Base-by-base conservation (phyloP, 2,888 invertebrate species). In the Monochamus alternatus region DNA sequence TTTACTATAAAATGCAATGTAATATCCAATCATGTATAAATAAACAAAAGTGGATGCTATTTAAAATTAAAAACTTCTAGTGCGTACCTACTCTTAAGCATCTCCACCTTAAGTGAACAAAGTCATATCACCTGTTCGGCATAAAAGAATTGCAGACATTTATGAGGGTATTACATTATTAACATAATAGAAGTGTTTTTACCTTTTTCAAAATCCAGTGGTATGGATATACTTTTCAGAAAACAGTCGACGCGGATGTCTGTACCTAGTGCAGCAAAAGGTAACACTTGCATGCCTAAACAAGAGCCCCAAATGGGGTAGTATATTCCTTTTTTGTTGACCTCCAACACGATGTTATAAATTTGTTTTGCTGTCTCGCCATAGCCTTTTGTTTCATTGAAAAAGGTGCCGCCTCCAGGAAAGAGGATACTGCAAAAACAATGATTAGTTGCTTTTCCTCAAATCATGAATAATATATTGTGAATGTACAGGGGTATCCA, bases 231-330 rank as follows among this genome's bases (percentile, higher is more conserved):
- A 69, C 91, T 90, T 5, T 86, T 82, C 0, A 94, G 92, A 47
- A 90, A 88, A 84, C 96, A 96, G 38, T 86, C 80, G 2, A 89
- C 89, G 74, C 96, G 90, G 67, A 93, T 91, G 74, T 95, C 93
- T 30, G 87, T 87, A 3, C 68, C 70, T 2, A 92, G 89, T 32
- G 91, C 92, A 2, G 94, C 88, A 76, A 93, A 93, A 9, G 94
- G 90, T 59, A 96, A 86, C 32, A 96, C 89, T 86, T 98, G 95
- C 88, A 97, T 96, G 32, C 98, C 98, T 43, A 97, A 91, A 84
- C 98, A 98, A 0, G 94, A 96, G 0, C 96, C 97, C 91, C 95
- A 95, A 60, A 98, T 87, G 0, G 97, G 97, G 86, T 97, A 96
- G 85, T 94, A 93, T 70, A 93, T 92, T 0, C 94, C 95, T 2